Conservation (phyloP, 2,888 invertebrate species). For the Phalera bucephala region DNA sequence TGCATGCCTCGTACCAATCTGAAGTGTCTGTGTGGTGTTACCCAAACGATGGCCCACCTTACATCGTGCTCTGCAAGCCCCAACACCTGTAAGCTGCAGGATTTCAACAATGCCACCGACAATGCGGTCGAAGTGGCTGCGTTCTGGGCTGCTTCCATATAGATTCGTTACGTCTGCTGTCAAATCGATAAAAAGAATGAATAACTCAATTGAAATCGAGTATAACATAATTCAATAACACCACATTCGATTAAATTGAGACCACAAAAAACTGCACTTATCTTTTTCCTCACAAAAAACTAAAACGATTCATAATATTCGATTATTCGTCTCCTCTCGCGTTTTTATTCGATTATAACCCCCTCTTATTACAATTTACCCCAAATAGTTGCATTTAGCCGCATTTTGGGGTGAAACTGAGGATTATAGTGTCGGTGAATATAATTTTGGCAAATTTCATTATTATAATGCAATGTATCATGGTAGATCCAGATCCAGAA, state of each 20-base stretch:
- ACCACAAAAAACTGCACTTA: slow-evolving; percentile 13
- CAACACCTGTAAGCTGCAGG: no score
- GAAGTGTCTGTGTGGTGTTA: no score
- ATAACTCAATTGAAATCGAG: no score
- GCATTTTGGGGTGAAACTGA: slow-evolving; percentile 56
- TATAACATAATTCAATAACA: slow-evolving; percentile 7
- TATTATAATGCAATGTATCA: slow-evolving; percentile 54
- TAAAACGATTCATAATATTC: slow-evolving; percentile 60
- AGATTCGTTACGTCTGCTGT: no score
- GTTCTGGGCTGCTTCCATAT: no score
- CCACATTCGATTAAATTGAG: no score
- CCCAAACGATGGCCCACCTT: no score
- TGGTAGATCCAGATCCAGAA: slow-evolving; percentile 33
- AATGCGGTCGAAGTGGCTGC: no score
- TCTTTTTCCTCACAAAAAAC: slow-evolving; percentile 45
- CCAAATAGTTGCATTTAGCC: slow-evolving; percentile 67
- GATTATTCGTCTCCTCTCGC: slow-evolving; percentile 51
- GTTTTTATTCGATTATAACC: slow-evolving; percentile 65
- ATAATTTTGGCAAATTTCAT: slow-evolving; percentile 64
- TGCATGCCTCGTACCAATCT: no score
- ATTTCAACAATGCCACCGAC: no score
- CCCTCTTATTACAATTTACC: slow-evolving; percentile 70
- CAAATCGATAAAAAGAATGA: no score
- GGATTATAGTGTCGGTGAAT: slow-evolving; percentile 57
- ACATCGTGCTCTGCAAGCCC: no score